These are phyloP conservation scores for Neoascia interrupta DNA, from an alignment of 2,888 invertebrate species.

Conservation along the genomic window DNA sequence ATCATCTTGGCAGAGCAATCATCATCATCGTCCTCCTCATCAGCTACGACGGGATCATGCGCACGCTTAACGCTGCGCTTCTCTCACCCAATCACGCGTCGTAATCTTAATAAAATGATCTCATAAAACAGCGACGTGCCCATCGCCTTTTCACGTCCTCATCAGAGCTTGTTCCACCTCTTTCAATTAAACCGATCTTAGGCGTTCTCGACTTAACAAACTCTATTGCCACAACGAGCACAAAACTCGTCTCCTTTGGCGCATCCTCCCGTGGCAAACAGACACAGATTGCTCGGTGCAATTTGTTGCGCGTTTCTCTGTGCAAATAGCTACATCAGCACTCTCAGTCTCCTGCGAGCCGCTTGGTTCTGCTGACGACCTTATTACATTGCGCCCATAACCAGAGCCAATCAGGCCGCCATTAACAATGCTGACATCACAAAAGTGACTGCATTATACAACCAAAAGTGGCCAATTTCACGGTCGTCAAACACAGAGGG, in stretches of 20 bases:
- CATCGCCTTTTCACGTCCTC: slow-evolving; percentile 61
- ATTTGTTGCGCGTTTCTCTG: slow-evolving; percentile 7
- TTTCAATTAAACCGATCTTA: slow-evolving; percentile 70
- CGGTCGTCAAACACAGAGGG: slow-evolving; percentile 55
- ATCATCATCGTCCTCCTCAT: slow-evolving; percentile 47
- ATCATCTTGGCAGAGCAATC: slow-evolving; percentile 43
- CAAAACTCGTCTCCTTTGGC: slow-evolving; percentile 21
- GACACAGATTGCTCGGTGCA: slow-evolving; percentile 7
- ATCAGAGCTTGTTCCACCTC: slow-evolving; percentile 68
- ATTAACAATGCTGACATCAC: neutral
- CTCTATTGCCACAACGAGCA: slow-evolving; percentile 54
- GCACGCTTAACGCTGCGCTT: slow-evolving; percentile 42
- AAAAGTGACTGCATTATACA: slow-evolving; percentile 44
- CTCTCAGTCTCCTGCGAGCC: neutral
- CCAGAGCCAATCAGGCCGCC: neutral
- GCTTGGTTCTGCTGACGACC: slow-evolving; percentile 8
- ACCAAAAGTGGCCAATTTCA: slow-evolving; percentile 64
- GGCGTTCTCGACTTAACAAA: slow-evolving; percentile 62
- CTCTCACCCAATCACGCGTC: slow-evolving; percentile 65
- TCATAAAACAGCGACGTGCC: slow-evolving; percentile 67
- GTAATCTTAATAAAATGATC: slow-evolving; percentile 69
- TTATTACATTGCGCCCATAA: slow-evolving; percentile 48
- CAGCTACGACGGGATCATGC: slow-evolving; percentile 46
- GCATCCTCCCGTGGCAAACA: neutral
- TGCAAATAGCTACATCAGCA: slow-evolving; percentile 52